Evolutionary conservation across 2,113 vertebrate genomes (phyloP), one percentile per base, ranked within the genome.

Genomic region (Aythya baeri): DNA sequence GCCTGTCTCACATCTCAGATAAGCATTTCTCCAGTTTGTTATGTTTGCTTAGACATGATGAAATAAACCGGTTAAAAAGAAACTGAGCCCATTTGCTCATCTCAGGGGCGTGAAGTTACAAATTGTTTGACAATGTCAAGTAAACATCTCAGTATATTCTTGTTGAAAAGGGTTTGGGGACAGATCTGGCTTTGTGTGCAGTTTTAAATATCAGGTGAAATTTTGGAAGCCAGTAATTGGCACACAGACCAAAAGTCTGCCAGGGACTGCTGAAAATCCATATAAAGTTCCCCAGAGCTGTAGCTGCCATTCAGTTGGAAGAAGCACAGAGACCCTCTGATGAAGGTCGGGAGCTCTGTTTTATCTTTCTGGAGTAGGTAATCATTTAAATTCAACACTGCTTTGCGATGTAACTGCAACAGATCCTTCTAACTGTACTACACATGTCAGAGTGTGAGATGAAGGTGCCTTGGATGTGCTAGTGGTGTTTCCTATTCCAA

Each of bases 391-490:
- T 67, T 63, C 22, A 55, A 1, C 27, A 62, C 41, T 62, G 22
- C 55, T 76, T 62, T 74, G 41, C 46, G 82, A 79, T 65, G n/a
- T n/a, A 65, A 34, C 59, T 70, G 59, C 21, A 59, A 5, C 17
- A 67, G 66, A 54, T 63, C 52, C 46, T 67, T 36, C 4, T 50
- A 5, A 15, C n/a, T 34, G 36, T 27, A 5, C 46, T 26, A 9
- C 0, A 1, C 0, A 0, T 44, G 75, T 54, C 65, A 61, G 58
- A 0, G 1, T 31, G n/a, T 25, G 65, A 66, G 25, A 23, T 34
- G 14, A 22, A 57, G 61, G 18, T 38, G 44, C 14, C 22, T 58
- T 1, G 4, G 14, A 44, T 52, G 27, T 41, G 31, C 10, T 73
- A 41, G 9, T 13, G 15, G 27, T 13, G 7, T 50, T 54, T 58